Evolutionary conservation across 2,888 invertebrate genomes (phyloP), one percentile per base, ranked within the genome.

Genomic region (Cosmia pyralina): DNA sequence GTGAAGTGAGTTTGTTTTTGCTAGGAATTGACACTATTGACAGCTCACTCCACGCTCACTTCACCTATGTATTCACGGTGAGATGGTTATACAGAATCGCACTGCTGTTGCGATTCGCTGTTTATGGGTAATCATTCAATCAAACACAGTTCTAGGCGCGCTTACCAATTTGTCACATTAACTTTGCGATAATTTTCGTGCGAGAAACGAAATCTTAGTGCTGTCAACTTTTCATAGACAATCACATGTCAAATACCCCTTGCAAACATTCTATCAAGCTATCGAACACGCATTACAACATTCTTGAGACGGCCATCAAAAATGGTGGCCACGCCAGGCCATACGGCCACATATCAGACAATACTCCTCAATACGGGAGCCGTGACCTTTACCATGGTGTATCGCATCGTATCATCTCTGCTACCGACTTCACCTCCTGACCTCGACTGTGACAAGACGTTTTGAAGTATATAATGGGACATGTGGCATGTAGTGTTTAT

Each of bases 361-460:
- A 93, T 93, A 90, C 90, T 75, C 88, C 88, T 90, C 91, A 91
- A 92, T 90, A 91, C 93, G 85, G 91, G 88, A 92, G 93, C 91
- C 84, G 85, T 79, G 92, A 92, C 94, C 94, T 92, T 90, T 93
- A 89, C 89, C 92, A 85, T 89, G 90, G 89, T 90, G 86, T 93
- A 93, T 94, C 93, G 92, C 88, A 89, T 90, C 91, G 92, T 87
- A 88, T 90, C 93, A 94, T 94, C 94, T 92, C 88, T 73, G 92
- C 92, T 93, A 92, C 93, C 92, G 93, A 93, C 90, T 91, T 93
- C 93, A 93, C 93, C 95, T 88, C 81, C 74, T 88, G 92, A 93
- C 94, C 94, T 87, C 48, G 76, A 59, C 60, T 84, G 89, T 83
- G 83, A 68, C 89, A 86, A 90, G 71, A 44, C 58, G 19, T 57